A percentile compares a stretch with the other conserved stretches of the same genome.
phyloP scores from a whole-genome alignment of 2,113 vertebrate genomes.

The Lepisosteus osseus region DNA sequence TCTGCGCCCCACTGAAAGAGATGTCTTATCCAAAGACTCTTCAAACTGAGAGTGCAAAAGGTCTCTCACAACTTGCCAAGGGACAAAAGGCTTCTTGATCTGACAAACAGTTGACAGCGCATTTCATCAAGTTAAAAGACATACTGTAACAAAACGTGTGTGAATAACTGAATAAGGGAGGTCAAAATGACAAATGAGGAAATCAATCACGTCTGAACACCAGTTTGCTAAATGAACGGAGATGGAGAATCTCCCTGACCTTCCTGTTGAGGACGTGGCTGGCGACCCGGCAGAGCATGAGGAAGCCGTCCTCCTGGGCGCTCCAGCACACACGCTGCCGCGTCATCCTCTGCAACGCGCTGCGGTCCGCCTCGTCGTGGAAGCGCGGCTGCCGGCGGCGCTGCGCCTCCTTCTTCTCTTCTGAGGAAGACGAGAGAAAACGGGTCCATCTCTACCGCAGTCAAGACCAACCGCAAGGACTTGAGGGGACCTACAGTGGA shows the following conservation, averaged over 20 bases:
- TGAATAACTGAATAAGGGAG: not conserved
- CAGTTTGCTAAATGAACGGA: too few species aligned
- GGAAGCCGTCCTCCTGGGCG: conserved; percentile 83
- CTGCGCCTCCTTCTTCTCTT: conserved; percentile 38
- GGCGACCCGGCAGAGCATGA: conserved; percentile 89
- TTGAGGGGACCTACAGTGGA: too few species aligned
- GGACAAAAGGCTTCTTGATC: conserved; percentile 84
- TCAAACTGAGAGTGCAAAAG: conserved; percentile 84
- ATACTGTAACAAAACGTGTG: conserved; percentile 1
- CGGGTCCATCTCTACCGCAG: not conserved
- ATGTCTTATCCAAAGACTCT: conserved; percentile 89
- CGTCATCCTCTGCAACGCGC: conserved; percentile 85
- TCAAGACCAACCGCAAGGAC: too few species aligned
- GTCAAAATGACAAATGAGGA: too few species aligned
- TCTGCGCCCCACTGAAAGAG: conserved; percentile 80
- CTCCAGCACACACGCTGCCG: conserved; percentile 86
- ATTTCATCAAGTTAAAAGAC: too few species aligned
- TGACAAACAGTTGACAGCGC: conserved; percentile 42
- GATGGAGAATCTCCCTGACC: conserved; percentile 46
- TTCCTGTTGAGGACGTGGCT: conserved; percentile 86
- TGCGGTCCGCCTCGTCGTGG: conserved; percentile 84
- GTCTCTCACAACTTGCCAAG: conserved; percentile 88
- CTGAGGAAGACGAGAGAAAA: not conserved
- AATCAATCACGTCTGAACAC: too few species aligned
- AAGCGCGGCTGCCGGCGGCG: conserved; percentile 57